Base-by-base conservation (phyloP, 2,113 vertebrate genomes). In the Labeo catla region DNA sequence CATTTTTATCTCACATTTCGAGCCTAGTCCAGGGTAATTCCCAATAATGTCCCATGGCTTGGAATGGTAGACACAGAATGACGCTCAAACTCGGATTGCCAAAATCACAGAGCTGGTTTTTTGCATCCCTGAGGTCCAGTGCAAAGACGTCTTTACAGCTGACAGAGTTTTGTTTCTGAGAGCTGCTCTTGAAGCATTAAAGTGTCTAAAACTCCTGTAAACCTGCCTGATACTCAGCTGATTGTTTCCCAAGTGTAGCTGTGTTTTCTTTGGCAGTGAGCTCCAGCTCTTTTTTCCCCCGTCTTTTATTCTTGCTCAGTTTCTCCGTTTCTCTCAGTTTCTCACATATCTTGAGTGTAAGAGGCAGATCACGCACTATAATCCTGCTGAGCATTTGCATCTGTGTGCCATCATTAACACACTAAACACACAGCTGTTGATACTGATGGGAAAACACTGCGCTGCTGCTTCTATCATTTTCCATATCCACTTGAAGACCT, bases 241-340 rank as follows among this genome's bases (percentile, higher is more conserved):
- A 47, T 76, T 49, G 39, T 39, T 57, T 49, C 39, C 39, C 23
- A 47, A 76, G 70, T 84, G 68, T 12, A 74, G 66, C 8, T 8
- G 34, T 86, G 76, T 86, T 86, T 57, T 57, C 5, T 10, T 80
- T 86, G 76, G 84, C 84, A 6, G 4, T 19, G 21, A 39, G 34
- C 15, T 57, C 68, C 39, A 10, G 36, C 19, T 72, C 39, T 72
- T 72, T 47, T 11, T 23, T 39, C 9, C 36, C 43, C 15, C 3
- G 28, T 61, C 34, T 85, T 28, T 43, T 68, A 50, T 78, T 74
- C 78, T 28, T 80, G 28, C 68, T 72, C 68, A 70, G 50, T 21
- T 49, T 63, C 5, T 83, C 47, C 1, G 21, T 80, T 39, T 76
- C 8, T 79, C 39, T 36, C 34, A 76, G 21, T 21, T 79, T 77